Evolutionary conservation across 2,797 vertebrate species (phyloP).

Genomic region (Coluber constrictor): DNA sequence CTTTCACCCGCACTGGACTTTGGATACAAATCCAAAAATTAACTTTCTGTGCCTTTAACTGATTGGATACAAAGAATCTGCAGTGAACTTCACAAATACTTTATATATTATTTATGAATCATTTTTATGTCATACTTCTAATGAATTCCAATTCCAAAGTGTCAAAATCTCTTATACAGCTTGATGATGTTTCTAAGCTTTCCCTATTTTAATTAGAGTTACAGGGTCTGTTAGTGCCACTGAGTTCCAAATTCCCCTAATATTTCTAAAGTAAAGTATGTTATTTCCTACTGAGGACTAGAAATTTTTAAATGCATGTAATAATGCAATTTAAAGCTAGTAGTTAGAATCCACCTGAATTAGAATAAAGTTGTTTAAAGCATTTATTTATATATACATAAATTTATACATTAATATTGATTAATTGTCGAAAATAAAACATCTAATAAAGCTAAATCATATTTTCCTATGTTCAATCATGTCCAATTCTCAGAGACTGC

Average conservation of each 20-base stretch:
- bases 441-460: not conserved
- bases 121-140: not conserved
- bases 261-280: not conserved
- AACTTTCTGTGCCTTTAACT: not conserved
- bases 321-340: not conserved
- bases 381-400: not conserved
- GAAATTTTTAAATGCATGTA: not conserved
- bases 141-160: not conserved
- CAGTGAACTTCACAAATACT: not conserved
- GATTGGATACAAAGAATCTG: not conserved
- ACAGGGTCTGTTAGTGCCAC: not conserved
- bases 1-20: not conserved
- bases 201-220: not conserved
- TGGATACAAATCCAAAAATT: not conserved
- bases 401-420: not conserved
- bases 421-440: not conserved
- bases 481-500: not conserved
- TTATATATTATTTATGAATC: not conserved
- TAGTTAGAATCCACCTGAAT: not conserved
- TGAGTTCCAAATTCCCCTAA: not conserved
- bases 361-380: not conserved
- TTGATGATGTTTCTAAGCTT: not conserved
- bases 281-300: not conserved
- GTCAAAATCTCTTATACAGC: not conserved
- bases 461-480: not conserved